Base-by-base conservation (phyloP, 2,113 vertebrate genomes). In the Oncorhynchus mykiss region DNA sequence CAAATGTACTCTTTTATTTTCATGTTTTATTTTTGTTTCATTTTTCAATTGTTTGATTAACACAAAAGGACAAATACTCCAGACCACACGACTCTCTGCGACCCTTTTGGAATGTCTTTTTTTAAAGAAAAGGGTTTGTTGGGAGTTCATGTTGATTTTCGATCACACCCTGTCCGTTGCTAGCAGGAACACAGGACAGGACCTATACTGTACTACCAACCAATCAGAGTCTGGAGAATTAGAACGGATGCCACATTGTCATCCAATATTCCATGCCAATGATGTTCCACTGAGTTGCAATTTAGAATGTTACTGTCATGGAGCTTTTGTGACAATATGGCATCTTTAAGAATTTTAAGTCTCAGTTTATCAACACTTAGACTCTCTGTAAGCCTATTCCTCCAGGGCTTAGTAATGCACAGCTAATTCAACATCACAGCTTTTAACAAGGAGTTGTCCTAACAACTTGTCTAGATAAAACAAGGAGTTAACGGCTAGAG, bases 71-170 rank as follows among this genome's bases (percentile, higher is more conserved):
- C 88, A 88, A 86, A 88, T 78, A 68, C 88, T 81, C 80, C 78
- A 72, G 82, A 78, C 82, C 76, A 77, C 86, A 85, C 54, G 88
- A 87, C 76, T 77, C 81, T 72, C 84, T 18, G 81, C 68, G 69
- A 67, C 84, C 88, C 88, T 90, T 92, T 91, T 91, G 88, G 91
- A 92, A 92, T 91, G 89, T 92, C 90, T 91, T 90, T 89, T 74
- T 87, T 91, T 86, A 90, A 91, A 91, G 88, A 86, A 91, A 89
- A 80, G 85, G 89, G 88, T 82, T 54, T 54, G 4, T 51, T 73
- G 71, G 85, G 78, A 59, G 39, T 88, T 54, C 86, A 73, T 74
- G 90, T 78, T 79, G 74, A 79, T 70, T 45, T 62, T 77, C 65
- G 22, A 78, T 79, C 27, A 0, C 59, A 22, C n/a, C n/a, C 59